Evolutionary conservation across 2,797 vertebrate species (phyloP).

Genomic region (Salmo trutta): DNA sequence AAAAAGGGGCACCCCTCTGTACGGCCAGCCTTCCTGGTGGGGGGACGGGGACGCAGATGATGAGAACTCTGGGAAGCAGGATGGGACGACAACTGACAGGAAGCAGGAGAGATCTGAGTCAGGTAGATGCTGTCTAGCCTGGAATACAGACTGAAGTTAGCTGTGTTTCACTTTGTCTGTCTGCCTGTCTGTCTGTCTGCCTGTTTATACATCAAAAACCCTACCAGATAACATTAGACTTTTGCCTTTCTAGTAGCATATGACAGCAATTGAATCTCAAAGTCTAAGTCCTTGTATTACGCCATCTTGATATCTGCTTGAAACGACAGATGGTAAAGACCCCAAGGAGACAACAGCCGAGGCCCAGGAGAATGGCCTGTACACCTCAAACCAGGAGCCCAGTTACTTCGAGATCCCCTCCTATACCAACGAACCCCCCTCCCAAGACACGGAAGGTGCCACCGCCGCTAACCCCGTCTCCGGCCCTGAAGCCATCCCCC

Average conservation of each 20-base stretch:
- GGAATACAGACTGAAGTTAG: too few species aligned
- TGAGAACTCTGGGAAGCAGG: slow-evolving; percentile 77
- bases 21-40: slow-evolving; percentile 97
- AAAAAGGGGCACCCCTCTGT: slow-evolving; percentile 90
- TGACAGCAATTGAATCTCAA: too few species aligned
- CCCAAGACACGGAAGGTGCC: slow-evolving; percentile 78
- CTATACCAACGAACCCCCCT: slow-evolving; percentile 81
- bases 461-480: slow-evolving; percentile 63
- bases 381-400: slow-evolving; percentile 84
- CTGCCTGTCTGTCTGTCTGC: too few species aligned
- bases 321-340: slow-evolving; percentile 49
- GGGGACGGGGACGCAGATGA: slow-evolving; percentile 86
- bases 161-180: too few species aligned
- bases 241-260: not conserved
- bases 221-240: not conserved
- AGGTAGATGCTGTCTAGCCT: slow-evolving; percentile 67
- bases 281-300: not conserved
- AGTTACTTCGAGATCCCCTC: slow-evolving; percentile 97
- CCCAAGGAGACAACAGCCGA: slow-evolving; percentile 67
- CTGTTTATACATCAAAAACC: too few species aligned
- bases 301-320: not conserved
- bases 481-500: slow-evolving; percentile 5
- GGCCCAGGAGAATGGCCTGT: slow-evolving; percentile 70
- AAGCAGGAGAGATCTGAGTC: slow-evolving; percentile 72
- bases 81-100: slow-evolving; percentile 77